A percentile compares a stretch with the other conserved stretches of the same genome.
Conservation (phyloP, 2,797 vertebrate species). For the Gambusia yucatana region DNA sequence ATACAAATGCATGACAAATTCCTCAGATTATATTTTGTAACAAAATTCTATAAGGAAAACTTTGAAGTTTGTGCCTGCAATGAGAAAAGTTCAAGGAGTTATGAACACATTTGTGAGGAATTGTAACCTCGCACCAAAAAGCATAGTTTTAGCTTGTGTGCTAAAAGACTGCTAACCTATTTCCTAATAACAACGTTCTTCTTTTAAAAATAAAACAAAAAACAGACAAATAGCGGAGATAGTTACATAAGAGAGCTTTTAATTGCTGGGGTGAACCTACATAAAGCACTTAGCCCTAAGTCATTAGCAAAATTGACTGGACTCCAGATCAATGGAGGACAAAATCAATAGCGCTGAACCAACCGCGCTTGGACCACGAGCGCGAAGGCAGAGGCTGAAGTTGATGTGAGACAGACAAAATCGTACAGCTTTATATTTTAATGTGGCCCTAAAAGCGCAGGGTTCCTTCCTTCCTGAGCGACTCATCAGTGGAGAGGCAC, state of each 20-base stretch:
- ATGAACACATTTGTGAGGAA: background rate
- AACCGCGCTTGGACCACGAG: slow-evolving; percentile 18
- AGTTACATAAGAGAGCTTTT: slow-evolving; percentile 16
- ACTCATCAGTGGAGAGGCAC: slow-evolving; percentile 29
- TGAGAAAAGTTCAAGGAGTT: background rate
- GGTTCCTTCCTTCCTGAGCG: slow-evolving; percentile 34
- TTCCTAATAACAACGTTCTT: background rate
- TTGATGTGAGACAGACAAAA: slow-evolving; percentile 24
- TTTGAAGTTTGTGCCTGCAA: background rate
- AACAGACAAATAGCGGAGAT: background rate
- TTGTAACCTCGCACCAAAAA: background rate
- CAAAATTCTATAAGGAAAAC: background rate
- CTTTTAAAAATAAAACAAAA: background rate
- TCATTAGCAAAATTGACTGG: slow-evolving; percentile 58
- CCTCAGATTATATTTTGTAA: background rate
- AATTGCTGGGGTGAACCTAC: slow-evolving; percentile 17
- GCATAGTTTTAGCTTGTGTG: background rate
- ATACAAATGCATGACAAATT: too few species aligned
- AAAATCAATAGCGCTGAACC: slow-evolving; percentile 55
- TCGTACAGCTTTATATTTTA: slow-evolving; percentile 30
- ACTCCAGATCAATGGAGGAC: slow-evolving; percentile 34
- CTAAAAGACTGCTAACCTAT: background rate
- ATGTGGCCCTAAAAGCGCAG: slow-evolving; percentile 36
- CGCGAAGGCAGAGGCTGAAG: slow-evolving; percentile 15
- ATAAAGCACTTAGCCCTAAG: slow-evolving; percentile 32